Percentiles rank a stretch among this genome's conserved stretches.
phyloP scores from a whole-genome alignment of 2,113 vertebrate genomes.

The Jaculus jaculus region DNA sequence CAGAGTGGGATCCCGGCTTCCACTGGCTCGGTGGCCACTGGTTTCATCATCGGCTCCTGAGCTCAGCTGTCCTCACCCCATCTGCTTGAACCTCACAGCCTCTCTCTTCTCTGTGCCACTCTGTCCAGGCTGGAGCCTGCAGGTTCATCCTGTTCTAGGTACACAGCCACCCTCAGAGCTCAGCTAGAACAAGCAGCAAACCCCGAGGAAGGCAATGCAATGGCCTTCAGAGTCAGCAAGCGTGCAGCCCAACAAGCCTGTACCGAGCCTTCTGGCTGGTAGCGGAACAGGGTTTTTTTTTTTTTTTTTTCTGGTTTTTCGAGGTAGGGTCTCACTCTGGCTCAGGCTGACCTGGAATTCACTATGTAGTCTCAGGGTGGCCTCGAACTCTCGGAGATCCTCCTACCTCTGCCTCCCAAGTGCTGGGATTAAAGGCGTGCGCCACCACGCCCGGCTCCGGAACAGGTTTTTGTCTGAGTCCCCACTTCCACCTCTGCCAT shows the following conservation, averaged over 20 bases:
- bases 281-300: too few relatives aligned
- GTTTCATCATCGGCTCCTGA: background rate
- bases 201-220: background rate
- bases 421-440: too few relatives aligned
- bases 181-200: background rate
- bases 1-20: background rate
- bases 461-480: background rate
- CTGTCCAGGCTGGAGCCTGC: background rate
- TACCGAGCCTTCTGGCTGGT: background rate
- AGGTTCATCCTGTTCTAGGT: background rate
- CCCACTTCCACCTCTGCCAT: background rate
- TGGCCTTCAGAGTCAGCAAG: background rate
- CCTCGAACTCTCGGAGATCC: too few relatives aligned
- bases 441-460: too few relatives aligned
- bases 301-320: too few relatives aligned
- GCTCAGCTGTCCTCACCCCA: background rate
- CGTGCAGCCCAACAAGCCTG: background rate
- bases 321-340: too few relatives aligned
- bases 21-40: background rate
- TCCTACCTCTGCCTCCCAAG: too few relatives aligned
- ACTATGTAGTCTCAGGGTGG: too few relatives aligned
- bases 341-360: too few relatives aligned
- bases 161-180: background rate
- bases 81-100: background rate
- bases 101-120: background rate